Evolutionary conservation across 2,888 invertebrate species (phyloP).

Genomic region (Nymphalis c-album): DNA sequence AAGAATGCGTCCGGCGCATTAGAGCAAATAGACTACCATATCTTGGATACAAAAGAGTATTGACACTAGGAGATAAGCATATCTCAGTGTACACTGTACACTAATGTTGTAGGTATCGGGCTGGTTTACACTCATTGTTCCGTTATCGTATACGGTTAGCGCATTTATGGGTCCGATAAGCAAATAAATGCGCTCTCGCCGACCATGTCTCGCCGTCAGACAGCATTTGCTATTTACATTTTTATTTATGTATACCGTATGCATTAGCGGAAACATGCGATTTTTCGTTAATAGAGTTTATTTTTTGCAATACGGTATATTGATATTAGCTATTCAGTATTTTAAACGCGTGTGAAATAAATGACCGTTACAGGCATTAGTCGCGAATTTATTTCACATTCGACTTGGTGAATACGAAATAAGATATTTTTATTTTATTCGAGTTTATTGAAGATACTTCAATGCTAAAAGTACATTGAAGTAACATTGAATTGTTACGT

Average conservation of each 20-base stretch:
- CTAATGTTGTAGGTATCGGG: conserved; percentile 55
- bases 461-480: background rate
- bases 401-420: conserved; percentile 7
- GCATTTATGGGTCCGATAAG: conserved; percentile 75
- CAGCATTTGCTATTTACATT: conserved; percentile 33
- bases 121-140: conserved; percentile 75
- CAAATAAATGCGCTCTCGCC: conserved; percentile 60
- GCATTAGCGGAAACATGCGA: conserved; percentile 32
- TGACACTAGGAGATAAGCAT: conserved; percentile 76
- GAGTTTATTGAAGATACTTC: background rate
- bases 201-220: conserved; percentile 34
- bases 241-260: conserved; percentile 36
- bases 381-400: background rate
- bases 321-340: conserved; percentile 6
- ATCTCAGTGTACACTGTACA: conserved; percentile 65
- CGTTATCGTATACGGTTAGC: conserved; percentile 75
- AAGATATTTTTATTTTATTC: background rate
- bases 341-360: conserved; percentile 19
- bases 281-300: conserved; percentile 20
- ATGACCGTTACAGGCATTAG: conserved; percentile 12
- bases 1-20: conserved; percentile 74
- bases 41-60: conserved; percentile 79
- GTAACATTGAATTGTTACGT: conserved; percentile 4
- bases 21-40: conserved; percentile 77
- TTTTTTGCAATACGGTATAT: conserved; percentile 8